Evolutionary conservation across 1,140 invertebrate genomes (phyloP), one percentile per base, ranked within the genome.

Genomic region (Apocrypta bakeri): DNA sequence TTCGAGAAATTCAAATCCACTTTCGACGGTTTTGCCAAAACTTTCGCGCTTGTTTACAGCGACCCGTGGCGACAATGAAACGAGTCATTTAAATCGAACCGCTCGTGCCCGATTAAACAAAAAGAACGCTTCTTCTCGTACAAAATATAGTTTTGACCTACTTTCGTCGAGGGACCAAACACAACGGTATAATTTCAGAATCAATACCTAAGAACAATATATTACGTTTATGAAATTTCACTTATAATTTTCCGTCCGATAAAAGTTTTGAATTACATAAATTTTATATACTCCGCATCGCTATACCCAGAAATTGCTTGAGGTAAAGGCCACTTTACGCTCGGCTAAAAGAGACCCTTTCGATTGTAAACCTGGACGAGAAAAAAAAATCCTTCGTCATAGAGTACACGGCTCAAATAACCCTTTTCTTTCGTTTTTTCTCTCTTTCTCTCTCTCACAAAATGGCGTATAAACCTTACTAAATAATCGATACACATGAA

Each of bases 401-500:
- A n/a, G n/a, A 0, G 9, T 24, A 71, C 25, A 27, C 42, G 25
- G 25, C 25, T 21, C 25, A 29, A 61, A 31, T 11, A 29, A 56
- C 24, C n/a, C 25, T 61, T 31, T 61, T 4, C 33, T 9, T 31
- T 31, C 33, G n/a, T n/a, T n/a, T n/a, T n/a, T n/a, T n/a, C n/a
- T n/a, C n/a, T n/a, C n/a, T n/a, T n/a, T n/a, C n/a, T n/a, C 40
- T 76, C 56, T 63, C 2, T 25, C n/a, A 61, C 14, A 63, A 63
- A 76, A 31, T 31, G 21, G 33, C 42, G 63, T 42, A n/a, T n/a
- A n/a, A n/a, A 24, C 17, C 74, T 64, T 64, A 31, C 14, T 1
- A 25, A 76, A 76, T 64, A 64, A 76, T 64, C 56, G 74, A 76
- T 64, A 76, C 24, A 37, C 73, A 31, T 1, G 7, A 29, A 33